phyloP scores from a whole-genome alignment of 35 echinoderm and acorn worm genomes.

The Strongylocentrotus purpuratus region DNA sequence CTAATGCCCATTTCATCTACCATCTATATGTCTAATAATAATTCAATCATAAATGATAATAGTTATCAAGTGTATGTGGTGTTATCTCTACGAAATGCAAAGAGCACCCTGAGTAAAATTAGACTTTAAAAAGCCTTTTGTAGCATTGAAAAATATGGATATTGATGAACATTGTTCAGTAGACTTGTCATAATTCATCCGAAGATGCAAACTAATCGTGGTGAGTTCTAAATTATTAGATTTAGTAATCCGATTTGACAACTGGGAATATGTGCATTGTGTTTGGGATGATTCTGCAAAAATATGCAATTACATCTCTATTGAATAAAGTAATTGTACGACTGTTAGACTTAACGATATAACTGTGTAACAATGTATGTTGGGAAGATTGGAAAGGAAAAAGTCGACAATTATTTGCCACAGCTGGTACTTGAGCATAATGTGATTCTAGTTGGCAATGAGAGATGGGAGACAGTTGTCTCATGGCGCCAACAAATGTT shows the following conservation, averaged over 20 bases:
- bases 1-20: no score
- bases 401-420: not conserved
- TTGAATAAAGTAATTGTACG: not conserved
- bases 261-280: not conserved
- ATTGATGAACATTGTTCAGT: no score
- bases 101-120: no score
- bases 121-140: no score
- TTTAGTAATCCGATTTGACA: not conserved
- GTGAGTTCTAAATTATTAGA: not conserved
- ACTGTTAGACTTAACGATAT: not conserved
- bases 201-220: not conserved
- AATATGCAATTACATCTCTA: not conserved
- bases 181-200: no score
- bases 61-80: no score
- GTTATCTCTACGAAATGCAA: no score
- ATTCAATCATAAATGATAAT: no score
- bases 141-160: no score
- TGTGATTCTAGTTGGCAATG: not conserved
- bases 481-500: not conserved
- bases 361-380: not conserved
- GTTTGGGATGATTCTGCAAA: not conserved
- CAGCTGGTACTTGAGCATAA: not conserved
- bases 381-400: not conserved
- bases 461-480: not conserved
- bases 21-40: no score